Evolutionary conservation across 2,797 vertebrate species (phyloP), one percentile per base, ranked within the genome.

Genomic region (Sebastes alutus): DNA sequence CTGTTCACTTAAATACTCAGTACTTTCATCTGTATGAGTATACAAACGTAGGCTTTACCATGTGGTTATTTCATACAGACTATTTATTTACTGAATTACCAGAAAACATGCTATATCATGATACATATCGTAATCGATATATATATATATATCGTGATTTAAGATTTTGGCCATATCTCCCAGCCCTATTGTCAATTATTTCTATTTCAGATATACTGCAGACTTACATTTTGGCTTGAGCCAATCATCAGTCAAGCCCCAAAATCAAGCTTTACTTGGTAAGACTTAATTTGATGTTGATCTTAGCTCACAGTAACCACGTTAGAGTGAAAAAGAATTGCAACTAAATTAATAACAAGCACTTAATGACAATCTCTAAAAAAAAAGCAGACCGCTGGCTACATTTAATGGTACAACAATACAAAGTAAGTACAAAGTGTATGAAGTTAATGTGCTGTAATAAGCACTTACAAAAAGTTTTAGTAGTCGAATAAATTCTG

Each of bases 391-490:
- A n/a, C 35, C 0, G 4, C 27, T 14, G 23, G 27, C 22, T 30
- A 14, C 22, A 56, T 69, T 61, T 49, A 56, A 42, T 7, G 10
- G n/a, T 29, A 12, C 35, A 73, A 33, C 62, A 55, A 82, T 52
- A 54, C 46, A 64, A 42, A 77, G 55, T 67, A 33, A 62, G 29
- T 14, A 25, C 30, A 73, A 55, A 67, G 66, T 42, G 22, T 22
- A 29, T 63, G 1, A 56, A 23, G 8, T 10, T 25, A 54, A 70
- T 81, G 61, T 72, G 72, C 71, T 76, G 25, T 62, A 68, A 80
- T 77, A 58, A 81, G 72, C 42, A 70, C 72, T 75, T 60, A 12
- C 2, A 68, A 75, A 72, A 67, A 23, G 32, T 78, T 78, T 75
- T 9, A 46, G 64, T 59, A 4, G 46, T 73, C 11, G 9, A 70